phyloP scores from a whole-genome alignment of 2,113 vertebrate species.

The Hucho hucho region DNA sequence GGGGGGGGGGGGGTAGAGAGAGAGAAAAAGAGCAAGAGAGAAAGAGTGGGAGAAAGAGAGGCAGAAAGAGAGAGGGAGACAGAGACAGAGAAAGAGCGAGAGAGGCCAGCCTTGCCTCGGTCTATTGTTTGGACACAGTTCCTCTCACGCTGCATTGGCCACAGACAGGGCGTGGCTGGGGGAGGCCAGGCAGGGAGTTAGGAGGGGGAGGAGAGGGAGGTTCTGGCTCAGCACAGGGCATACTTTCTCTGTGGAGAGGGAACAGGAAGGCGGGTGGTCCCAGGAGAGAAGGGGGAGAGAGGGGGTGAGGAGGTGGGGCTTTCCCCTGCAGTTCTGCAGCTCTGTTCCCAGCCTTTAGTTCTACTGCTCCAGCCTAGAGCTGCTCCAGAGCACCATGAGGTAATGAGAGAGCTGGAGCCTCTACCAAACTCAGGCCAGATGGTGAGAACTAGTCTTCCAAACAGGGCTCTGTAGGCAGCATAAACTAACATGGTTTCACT shows the following conservation, averaged over 20 bases:
- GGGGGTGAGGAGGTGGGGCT: constrained; percentile 39
- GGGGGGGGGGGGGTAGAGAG: fast-evolving
- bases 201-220: constrained; percentile 25
- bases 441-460: constrained; percentile 59
- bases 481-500: background rate
- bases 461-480: constrained; percentile 53
- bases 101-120: constrained; percentile 35
- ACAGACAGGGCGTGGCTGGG: constrained; percentile 68
- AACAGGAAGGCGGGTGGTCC: constrained; percentile 61
- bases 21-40: too few species aligned
- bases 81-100: constrained; percentile 23
- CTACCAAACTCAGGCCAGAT: constrained; percentile 71
- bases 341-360: constrained; percentile 37
- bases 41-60: background rate
- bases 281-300: constrained; percentile 32
- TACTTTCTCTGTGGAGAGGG: constrained; percentile 51
- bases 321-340: constrained; percentile 43
- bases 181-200: constrained; percentile 47
- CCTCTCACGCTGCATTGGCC: constrained; percentile 66
- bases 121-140: constrained; percentile 72
- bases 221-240: constrained; percentile 31
- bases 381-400: background rate
- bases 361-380: background rate
- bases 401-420: constrained; percentile 23
- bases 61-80: constrained; percentile 14